Evolutionary conservation across 2,888 invertebrate species (phyloP), one percentile per base, ranked within the genome.

Genomic region (Molorchus minor): DNA sequence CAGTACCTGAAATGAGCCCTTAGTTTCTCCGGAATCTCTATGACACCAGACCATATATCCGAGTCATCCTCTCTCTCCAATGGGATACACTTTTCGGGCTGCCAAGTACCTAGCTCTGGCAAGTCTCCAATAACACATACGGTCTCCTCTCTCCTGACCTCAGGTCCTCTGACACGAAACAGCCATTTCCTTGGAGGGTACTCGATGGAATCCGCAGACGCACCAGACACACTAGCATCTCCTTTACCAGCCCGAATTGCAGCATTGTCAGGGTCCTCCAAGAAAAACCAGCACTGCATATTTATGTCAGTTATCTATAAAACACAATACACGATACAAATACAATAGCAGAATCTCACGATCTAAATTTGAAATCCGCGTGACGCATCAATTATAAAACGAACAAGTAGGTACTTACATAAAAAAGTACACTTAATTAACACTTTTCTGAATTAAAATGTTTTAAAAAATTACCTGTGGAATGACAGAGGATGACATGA

Each of bases 1-100:
- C 89, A 88, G 79, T 92, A 95, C 29, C 95, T 87, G 78, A 90
- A 94, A 38, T 85, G 83, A 7, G 93, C 83, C 64, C 87, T 86
- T 69, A 84, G 82, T 61, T 88, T 86, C 56, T 86, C 84, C 1
- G 92, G 91, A 72, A 94, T 84, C 61, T 82, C 82, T 30, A 91
- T 78, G 47, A 83, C 80, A 65, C 82, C 85, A 1, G 85, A 84
- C 92, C 92, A 92, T 36, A 86, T 73, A 68, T 85, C 82, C 16
- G 80, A 75, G 30, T 82, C 77, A 63, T 79, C 81, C 59, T 85
- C 82, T 51, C 77, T 77, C 17, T 73, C 69, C 67, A 93, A 80
- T 10, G 84, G 75, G 2, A 88, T 77, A 59, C 87, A 84, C 69
- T 84, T 84, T 44, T 83, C 83, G 33, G 86, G 84, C 64, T 86